Base-by-base conservation (phyloP, 2,888 invertebrate species). In the Salticus scenicus region DNA sequence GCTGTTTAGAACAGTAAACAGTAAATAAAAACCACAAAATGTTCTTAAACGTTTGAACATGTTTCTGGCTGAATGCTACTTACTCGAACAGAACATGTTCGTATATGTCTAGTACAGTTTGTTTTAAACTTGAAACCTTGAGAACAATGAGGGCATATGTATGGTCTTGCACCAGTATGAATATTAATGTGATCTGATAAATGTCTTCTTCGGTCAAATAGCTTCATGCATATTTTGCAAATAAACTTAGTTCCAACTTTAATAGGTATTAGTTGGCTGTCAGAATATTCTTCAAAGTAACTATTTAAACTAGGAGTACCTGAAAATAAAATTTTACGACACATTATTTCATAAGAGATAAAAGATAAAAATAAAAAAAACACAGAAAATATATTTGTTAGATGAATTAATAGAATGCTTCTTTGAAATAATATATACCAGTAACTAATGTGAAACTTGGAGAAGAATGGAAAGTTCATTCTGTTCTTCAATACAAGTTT, bases 401-500 rank as follows among this genome's bases (percentile, higher is more conserved):
- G n/a, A n/a, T n/a, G n/a, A n/a, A n/a, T n/a, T n/a, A n/a, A n/a
- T n/a, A n/a, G n/a, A n/a, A n/a, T n/a, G n/a, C n/a, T n/a, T n/a
- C n/a, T n/a, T n/a, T n/a, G n/a, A n/a, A n/a, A n/a, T n/a, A n/a
- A n/a, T n/a, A n/a, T n/a, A n/a, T n/a, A 42, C 99, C 99, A 0
- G 99, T 97, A 76, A 97, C 98, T n/a, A 99, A 92, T 0, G 92
- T 0, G 98, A 98, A 33, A 99, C 96, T 94, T 99, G 99, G 78
- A 99, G 92, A 2, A 99, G 92, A 0, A 98, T 98, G 0, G 98
- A 98, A 31, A 99, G 92, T 92, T 99, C 99, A 91, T 99, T 97
- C 90, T 97, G 97, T 90, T 98, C 98, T 91, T 96, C 96, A 89
- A 97, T 95, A 57, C 95, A 94, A 0, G 98, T 98, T 91, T 96